phyloP scores from a whole-genome alignment of 37 sponge, comb jelly and placozoan genomes.

The Cladorhizidae sp. region DNA sequence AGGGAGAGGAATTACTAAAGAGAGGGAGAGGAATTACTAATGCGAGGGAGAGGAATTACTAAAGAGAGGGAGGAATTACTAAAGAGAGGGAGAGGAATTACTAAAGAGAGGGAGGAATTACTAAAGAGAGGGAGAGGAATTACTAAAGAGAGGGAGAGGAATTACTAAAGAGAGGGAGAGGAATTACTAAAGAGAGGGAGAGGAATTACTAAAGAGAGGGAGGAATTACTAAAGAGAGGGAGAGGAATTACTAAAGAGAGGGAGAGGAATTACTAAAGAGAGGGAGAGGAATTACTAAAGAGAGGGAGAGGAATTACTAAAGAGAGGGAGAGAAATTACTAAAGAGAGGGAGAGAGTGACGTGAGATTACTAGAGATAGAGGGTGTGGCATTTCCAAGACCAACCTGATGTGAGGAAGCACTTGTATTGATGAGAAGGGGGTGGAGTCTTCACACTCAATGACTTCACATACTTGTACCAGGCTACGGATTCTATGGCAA shows the following conservation, averaged over 20 bases:
- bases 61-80: not conserved
- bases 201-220: not conserved
- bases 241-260: not conserved
- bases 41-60: not conserved
- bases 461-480: constrained; percentile 53
- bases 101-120: not conserved
- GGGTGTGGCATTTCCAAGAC: not conserved
- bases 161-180: not conserved
- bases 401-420: constrained; percentile 31
- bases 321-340: not conserved
- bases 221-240: too few relatives aligned
- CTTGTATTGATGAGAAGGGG: not conserved
- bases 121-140: not conserved
- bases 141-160: not conserved
- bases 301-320: not conserved
- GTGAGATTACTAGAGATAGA: not conserved
- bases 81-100: not conserved
- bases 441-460: not conserved
- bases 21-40: not conserved
- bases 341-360: not conserved
- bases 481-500: constrained; percentile 36
- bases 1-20: not conserved
- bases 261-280: not conserved
- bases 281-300: not conserved
- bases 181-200: not conserved